phyloP scores from a whole-genome alignment of 2,888 invertebrate species.

The Phortica okadai region DNA sequence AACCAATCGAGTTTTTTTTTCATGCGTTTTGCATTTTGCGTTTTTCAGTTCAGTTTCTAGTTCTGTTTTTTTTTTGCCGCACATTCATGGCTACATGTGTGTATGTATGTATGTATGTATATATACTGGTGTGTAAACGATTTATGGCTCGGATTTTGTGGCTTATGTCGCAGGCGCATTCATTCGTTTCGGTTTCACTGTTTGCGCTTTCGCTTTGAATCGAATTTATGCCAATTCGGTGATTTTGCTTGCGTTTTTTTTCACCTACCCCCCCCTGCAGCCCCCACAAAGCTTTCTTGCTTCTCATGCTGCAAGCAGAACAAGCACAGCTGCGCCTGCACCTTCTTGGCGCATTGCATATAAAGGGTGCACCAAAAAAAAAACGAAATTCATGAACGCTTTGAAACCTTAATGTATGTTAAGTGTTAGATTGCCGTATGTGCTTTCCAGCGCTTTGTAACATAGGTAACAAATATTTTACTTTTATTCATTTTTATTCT shows the following conservation, averaged over 20 bases:
- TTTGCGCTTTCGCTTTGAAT: background rate
- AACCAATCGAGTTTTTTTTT: too few species aligned
- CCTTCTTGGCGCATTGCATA: too few species aligned
- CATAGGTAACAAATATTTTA: too few species aligned
- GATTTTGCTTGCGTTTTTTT: too few species aligned
- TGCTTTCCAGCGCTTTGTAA: background rate
- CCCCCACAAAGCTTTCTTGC: too few species aligned
- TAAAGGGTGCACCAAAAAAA: background rate
- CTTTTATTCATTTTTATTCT: too few species aligned
- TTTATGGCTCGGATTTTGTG: slow-evolving; percentile 53
- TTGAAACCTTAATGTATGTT: background rate
- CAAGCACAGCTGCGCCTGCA: too few species aligned
- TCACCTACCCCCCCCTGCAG: too few species aligned
- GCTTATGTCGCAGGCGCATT: slow-evolving; percentile 44
- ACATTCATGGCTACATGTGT: too few species aligned
- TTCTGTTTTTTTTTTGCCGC: background rate
- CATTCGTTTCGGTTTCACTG: background rate
- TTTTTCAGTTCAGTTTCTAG: slow-evolving; percentile 1
- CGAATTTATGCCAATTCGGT: background rate
- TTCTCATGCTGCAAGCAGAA: too few species aligned
- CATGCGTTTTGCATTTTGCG: too few species aligned
- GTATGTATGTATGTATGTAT: too few species aligned
- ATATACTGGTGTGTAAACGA: slow-evolving; percentile 34
- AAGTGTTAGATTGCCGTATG: background rate
- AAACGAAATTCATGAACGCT: background rate